These are phyloP conservation scores for Ochotona curzoniae DNA, from an alignment of 2,113 vertebrate species.

Conservation along the genomic window DNA sequence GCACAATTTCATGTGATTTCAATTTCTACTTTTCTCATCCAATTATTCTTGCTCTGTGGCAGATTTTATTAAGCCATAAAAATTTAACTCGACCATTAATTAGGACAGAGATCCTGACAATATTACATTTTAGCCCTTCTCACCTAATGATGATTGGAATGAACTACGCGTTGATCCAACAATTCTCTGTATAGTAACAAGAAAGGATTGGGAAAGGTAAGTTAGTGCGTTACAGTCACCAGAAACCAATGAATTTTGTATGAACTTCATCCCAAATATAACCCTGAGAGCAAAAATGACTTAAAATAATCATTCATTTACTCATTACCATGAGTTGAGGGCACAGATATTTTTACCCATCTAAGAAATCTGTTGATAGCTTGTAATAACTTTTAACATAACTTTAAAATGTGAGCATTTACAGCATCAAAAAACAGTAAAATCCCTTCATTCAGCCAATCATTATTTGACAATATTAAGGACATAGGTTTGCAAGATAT, in stretches of 20 bases:
- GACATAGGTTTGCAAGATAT: not conserved
- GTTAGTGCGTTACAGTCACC: not conserved
- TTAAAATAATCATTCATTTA: not conserved
- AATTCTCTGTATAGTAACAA: not conserved
- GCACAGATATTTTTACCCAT: not conserved
- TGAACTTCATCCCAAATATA: not conserved
- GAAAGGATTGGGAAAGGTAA: not conserved
- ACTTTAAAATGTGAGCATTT: not conserved
- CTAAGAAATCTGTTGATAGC: not conserved
- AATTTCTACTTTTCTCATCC: slow-evolving; percentile 32
- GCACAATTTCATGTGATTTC: slow-evolving; percentile 50
- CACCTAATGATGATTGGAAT: slow-evolving; percentile 35
- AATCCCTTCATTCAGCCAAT: not conserved
- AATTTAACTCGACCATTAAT: slow-evolving; percentile 62
- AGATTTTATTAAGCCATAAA: slow-evolving; percentile 66
- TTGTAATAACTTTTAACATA: not conserved
- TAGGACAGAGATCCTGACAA: not conserved
- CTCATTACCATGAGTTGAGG: not conserved
- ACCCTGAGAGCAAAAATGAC: not conserved
- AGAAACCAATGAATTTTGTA: not conserved
- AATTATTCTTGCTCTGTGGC: slow-evolving; percentile 26
- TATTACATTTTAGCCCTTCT: slow-evolving; percentile 59
- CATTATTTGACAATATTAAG: slow-evolving; percentile 3
- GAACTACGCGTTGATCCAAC: not conserved
- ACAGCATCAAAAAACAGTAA: not conserved